phyloP scores from a whole-genome alignment of 1,140 invertebrate genomes.

The Hestina assimilis region DNA sequence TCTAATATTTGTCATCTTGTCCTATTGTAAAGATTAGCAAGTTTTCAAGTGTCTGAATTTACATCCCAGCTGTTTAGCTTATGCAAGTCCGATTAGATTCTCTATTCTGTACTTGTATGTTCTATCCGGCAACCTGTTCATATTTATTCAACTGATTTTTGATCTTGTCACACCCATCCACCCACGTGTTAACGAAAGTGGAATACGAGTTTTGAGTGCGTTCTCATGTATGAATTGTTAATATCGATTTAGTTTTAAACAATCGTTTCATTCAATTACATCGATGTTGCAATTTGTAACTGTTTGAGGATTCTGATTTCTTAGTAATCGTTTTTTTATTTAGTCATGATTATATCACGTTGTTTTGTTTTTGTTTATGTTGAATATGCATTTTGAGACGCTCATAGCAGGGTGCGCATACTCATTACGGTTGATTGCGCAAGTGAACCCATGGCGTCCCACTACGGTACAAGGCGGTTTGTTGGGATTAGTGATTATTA shows the following conservation, averaged over 20 bases:
- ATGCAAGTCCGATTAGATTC: conserved; percentile 13
- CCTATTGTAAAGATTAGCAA: conserved; percentile 11
- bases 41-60: conserved; percentile 7
- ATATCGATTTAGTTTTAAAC: background rate
- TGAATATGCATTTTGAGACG: too few species aligned
- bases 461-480: too few species aligned
- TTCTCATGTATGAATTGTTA: conserved; percentile 8
- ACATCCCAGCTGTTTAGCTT: conserved; percentile 4
- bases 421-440: too few species aligned
- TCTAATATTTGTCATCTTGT: conserved; percentile 10
- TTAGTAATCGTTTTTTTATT: background rate
- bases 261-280: background rate
- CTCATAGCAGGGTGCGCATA: too few species aligned
- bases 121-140: conserved; percentile 27
- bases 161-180: conserved; percentile 25
- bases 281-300: too few species aligned
- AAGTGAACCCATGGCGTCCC: too few species aligned
- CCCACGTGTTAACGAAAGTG: conserved; percentile 20
- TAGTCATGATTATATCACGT: too few species aligned
- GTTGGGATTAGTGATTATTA: too few species aligned
- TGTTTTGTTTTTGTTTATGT: too few species aligned
- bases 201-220: conserved; percentile 9
- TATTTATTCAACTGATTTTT: conserved; percentile 29
- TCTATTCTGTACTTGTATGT: background rate
- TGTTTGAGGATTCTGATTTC: too few species aligned